Base-by-base conservation (phyloP, 1,140 invertebrate genomes). In the Papilio glaucus region DNA sequence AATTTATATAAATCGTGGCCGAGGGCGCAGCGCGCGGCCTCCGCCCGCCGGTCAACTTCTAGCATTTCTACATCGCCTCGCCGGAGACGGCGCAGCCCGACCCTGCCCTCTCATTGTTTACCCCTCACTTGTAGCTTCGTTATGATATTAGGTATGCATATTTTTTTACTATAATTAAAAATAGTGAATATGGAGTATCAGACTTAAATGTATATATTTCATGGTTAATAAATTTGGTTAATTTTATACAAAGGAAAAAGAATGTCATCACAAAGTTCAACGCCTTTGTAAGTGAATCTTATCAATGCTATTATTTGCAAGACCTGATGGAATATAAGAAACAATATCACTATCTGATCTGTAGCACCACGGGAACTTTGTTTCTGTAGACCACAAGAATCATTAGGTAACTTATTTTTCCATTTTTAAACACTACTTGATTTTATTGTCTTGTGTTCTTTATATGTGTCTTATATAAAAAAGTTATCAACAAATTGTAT, bases 81-180 rank as follows among this genome's bases (percentile, higher is more conserved):
- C 85, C 80, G 78, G 76, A 57, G 74, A 72, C 72, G 77, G 81
- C 85, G 76, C 80, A 79, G 77, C 81, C 71, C 70, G 78, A 79
- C 77, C 67, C 67, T 77, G 70, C 73, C 82, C 81, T 80, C 81
- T 86, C 84, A 86, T 87, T 85, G 84, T 88, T 89, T 89, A 83
- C 77, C 85, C 81, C 85, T 89, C 87, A 90, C 88, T 85, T 86
- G 82, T 91, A 91, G 88, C 90, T 92, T 90, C 83, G 82, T 89
- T 90, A 90, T 84, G 82, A 88, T 91, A 90, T 89, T 92, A 92
- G 89, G 89, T 91, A 90, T 87, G 90, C 90, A 90, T 92, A 92
- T 92, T 92, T 92, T 92, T 91, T 92, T 92, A 92, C 90, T 90
- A 86, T 91, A 86, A 89, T 85, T 85, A 84, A 85, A 68, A 85